Conservation (phyloP, 2,113 vertebrate species). For the Sterna hirundo region DNA sequence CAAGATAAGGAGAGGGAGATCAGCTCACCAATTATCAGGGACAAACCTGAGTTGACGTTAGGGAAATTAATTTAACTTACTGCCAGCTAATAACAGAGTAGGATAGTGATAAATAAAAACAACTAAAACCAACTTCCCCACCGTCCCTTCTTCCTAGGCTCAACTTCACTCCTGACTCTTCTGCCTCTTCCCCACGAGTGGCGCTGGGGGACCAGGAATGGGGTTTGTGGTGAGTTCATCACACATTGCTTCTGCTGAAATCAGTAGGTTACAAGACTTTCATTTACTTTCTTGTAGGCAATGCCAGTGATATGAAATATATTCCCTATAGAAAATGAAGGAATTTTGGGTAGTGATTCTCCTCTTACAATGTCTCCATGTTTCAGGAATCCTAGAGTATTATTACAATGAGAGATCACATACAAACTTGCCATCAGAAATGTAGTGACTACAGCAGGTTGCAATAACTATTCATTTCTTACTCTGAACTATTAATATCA, state of each 20-base stretch:
- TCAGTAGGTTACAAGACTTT: background rate
- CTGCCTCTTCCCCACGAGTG: background rate
- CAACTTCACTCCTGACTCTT: background rate
- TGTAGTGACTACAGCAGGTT: background rate
- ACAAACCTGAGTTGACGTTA: background rate
- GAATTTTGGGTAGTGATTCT: background rate
- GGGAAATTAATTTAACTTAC: background rate
- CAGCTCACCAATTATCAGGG: background rate
- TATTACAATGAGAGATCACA: background rate
- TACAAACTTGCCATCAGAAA: background rate
- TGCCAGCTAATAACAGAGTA: background rate
- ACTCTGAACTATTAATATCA: background rate
- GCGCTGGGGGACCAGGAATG: background rate
- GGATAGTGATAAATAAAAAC: background rate
- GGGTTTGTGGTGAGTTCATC: background rate
- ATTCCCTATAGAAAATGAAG: background rate
- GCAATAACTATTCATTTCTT: background rate
- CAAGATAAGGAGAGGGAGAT: background rate
- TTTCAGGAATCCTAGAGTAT: background rate
- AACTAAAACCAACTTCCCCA: background rate
- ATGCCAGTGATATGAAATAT: background rate
- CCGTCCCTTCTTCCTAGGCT: background rate
- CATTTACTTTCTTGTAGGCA: background rate
- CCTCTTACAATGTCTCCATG: background rate
- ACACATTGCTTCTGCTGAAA: background rate